These are phyloP conservation scores for Sebastes steindachneri DNA, from an alignment of 2,797 vertebrate genomes.

Conservation along the genomic window DNA sequence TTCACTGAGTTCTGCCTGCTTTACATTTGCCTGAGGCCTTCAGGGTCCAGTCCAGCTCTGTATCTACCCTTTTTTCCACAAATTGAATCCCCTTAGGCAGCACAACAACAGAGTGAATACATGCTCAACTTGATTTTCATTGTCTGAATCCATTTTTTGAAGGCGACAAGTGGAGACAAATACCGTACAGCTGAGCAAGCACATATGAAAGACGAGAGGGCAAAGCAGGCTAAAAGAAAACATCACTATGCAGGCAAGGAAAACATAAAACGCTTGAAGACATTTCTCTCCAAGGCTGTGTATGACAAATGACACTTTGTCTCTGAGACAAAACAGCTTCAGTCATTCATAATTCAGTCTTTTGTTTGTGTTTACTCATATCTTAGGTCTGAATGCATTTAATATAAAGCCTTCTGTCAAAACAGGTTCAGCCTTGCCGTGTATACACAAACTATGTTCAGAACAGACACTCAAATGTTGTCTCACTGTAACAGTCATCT, in stretches of 20 bases:
- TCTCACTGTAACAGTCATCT: background rate
- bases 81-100: constrained; percentile 26
- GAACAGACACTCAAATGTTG: background rate
- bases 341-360: background rate
- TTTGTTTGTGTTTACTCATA: background rate
- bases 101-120: constrained; percentile 7
- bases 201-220: background rate
- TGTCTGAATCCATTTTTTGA: constrained; percentile 15
- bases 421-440: background rate
- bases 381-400: background rate
- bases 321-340: background rate
- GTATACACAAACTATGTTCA: background rate
- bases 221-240: constrained; percentile 1
- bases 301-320: background rate
- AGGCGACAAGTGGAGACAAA: background rate
- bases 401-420: background rate
- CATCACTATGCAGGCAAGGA: background rate
- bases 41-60: background rate
- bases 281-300: background rate
- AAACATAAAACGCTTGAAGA: background rate
- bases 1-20: background rate
- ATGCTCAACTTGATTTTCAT: constrained; percentile 19
- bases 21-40: constrained; percentile 14
- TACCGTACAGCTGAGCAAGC: constrained; percentile 5
- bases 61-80: background rate